Conservation (phyloP, 2,888 invertebrate species). For the Phalangium opilio region DNA sequence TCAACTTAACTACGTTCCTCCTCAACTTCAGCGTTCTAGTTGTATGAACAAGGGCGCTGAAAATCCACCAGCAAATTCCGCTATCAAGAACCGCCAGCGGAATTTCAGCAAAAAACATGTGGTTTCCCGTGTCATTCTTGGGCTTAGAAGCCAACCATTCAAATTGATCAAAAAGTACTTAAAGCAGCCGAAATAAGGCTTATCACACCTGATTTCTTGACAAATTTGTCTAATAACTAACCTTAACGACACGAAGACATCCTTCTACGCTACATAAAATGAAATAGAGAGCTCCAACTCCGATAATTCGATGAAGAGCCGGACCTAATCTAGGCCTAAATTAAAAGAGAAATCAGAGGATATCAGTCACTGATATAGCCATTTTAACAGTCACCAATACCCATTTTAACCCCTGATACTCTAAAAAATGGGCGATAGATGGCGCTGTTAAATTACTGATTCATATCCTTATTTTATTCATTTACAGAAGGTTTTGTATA, state of each 20-base stretch:
- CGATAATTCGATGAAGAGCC: conserved; percentile 71
- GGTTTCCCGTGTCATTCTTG: conserved; percentile 45
- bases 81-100: conserved; percentile 56
- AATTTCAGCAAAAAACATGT: conserved; percentile 58
- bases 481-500: too few species aligned
- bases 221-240: too few species aligned
- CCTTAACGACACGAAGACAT: conserved; percentile 52
- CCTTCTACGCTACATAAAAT: conserved; percentile 70
- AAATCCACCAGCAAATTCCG: conserved; percentile 77
- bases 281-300: conserved; percentile 68
- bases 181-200: too few species aligned
- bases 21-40: conserved; percentile 72
- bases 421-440: too few species aligned
- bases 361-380: too few species aligned
- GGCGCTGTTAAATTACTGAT: too few species aligned
- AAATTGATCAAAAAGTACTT: neutral
- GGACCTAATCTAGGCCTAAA: conserved; percentile 76
- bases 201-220: neutral
- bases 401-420: too few species aligned
- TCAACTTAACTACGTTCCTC: conserved; percentile 75
- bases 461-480: too few species aligned
- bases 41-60: conserved; percentile 58
- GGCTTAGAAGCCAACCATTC: too few species aligned
- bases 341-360: too few species aligned
- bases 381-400: too few species aligned